Evolutionary conservation across 2,797 vertebrate species (phyloP).

Genomic region (Schizopygopsis malacanthus): DNA sequence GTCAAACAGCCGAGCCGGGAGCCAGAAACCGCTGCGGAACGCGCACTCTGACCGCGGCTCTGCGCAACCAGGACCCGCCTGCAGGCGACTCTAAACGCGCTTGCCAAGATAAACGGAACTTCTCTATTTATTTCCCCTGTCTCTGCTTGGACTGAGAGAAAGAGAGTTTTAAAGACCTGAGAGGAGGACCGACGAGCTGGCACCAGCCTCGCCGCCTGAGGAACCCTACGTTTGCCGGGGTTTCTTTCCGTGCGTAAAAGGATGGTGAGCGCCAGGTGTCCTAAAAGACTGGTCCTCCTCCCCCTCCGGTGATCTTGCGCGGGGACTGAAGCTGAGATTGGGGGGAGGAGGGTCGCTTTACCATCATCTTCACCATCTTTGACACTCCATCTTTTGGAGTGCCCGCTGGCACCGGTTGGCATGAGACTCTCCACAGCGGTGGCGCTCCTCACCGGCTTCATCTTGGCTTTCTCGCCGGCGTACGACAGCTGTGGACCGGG

Average conservation of each 20-base stretch:
- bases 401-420: conserved; percentile 65
- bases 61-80: conserved; percentile 73
- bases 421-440: conserved; percentile 81
- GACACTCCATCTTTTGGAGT: conserved; percentile 63
- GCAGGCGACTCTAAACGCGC: conserved; percentile 78
- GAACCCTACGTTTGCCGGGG: conserved; percentile 69
- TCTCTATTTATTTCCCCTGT: conserved; percentile 79
- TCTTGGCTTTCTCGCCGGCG: conserved; percentile 79
- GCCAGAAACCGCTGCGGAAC: conserved; percentile 77
- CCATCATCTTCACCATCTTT: conserved; percentile 59
- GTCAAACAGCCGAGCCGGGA: conserved; percentile 69
- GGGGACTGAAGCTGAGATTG: conserved; percentile 57
- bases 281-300: conserved; percentile 68
- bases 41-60: conserved; percentile 84
- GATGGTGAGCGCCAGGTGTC: conserved; percentile 80
- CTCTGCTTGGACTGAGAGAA: conserved; percentile 65
- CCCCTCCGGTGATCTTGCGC: conserved; percentile 69
- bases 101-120: conserved; percentile 82
- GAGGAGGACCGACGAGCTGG: conserved; percentile 64
- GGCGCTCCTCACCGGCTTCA: conserved; percentile 83
- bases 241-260: conserved; percentile 80
- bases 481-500: conserved; percentile 90
- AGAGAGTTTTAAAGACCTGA: conserved; percentile 68
- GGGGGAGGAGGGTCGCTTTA: conserved; percentile 52
- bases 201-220: conserved; percentile 61